These are phyloP conservation scores for Anorthoa munda DNA, from an alignment of 2,888 invertebrate species.

Conservation along the genomic window DNA sequence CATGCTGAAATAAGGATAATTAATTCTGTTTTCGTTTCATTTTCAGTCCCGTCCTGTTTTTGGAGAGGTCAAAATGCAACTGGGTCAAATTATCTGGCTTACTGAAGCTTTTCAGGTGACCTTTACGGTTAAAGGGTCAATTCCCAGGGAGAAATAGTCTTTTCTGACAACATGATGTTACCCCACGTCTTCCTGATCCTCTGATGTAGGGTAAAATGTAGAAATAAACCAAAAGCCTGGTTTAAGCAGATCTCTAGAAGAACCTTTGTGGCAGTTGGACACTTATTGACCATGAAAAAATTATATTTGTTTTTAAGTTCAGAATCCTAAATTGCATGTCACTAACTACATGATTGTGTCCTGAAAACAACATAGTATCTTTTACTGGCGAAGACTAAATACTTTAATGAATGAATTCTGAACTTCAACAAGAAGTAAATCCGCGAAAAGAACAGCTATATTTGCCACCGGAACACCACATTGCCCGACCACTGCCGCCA, in stretches of 20 bases:
- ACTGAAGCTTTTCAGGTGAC: neutral
- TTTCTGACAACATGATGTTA: neutral
- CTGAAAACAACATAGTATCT: neutral
- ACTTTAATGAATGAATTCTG: neutral
- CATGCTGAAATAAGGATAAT: conserved; percentile 37
- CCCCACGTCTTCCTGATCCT: no score
- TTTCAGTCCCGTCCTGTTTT: conserved; percentile 5
- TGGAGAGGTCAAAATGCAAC: conserved; percentile 20
- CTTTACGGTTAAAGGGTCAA: neutral
- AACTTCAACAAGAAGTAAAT: neutral
- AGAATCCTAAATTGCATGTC: no score
- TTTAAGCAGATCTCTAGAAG: no score
- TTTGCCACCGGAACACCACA: neutral
- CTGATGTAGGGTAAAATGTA: neutral
- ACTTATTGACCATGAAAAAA: no score
- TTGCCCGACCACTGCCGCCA: neutral
- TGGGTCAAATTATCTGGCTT: conserved; percentile 22
- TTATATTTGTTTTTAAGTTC: no score
- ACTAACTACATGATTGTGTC: neutral
- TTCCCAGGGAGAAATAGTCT: neutral
- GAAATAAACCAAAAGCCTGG: no score
- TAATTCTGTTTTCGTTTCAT: conserved; percentile 19
- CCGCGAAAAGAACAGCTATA: neutral
- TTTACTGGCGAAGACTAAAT: neutral
- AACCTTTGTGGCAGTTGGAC: no score